Base-by-base conservation (phyloP, 2,888 invertebrate species). In the Caenorhabditis virilis region DNA sequence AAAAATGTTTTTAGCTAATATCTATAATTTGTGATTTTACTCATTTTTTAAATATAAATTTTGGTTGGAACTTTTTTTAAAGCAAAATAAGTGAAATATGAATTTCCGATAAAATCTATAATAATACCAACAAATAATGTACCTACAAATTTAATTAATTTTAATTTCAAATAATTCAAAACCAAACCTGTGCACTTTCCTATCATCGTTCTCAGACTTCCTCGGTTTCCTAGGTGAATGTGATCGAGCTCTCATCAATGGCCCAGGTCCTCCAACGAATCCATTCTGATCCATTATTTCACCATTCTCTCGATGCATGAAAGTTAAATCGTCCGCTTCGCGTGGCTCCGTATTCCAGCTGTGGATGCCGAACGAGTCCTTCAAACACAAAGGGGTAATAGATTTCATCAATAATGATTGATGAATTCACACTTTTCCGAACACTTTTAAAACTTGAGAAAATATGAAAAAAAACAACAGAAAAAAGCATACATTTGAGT, bases 281-380 rank as follows among this genome's bases (percentile, higher is more conserved):
- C 11, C 22, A 5, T 16, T 39, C 2, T 16, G 39, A 39, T 39
- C 38, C 6, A 25, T 25, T 5, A 30, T 15, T 4, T 26, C 18
- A 16, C 43, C 43, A 16, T 26, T 27, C 4, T 36, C 36, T 4
- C 16, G 11, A 5, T 26, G n/a, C 36, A 30, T 3, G 11, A 36
- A 49, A 16, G 43, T 25, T 6, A 36, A n/a, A 25, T 62, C 59
- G 20, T 68, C 58, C n/a, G 43, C 42, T 27, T 62, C 58, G n/a
- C 58, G 51, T 7, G 59, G 56, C 41, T 76, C 76, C 6, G 76
- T 73, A 30, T 76, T 76, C 76, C 76, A 76, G 20, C 70, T 69
- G 16, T 70, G 71, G 23, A 75, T 71, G 2, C 72, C 75, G 16
- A 72, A 56, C 0, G 72, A 72, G n/a, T 74, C 76, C 76, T 76